Evolutionary conservation across 92 coral and sea anemone genomes (phyloP), one percentile per base, ranked within the genome.

Genomic region (Ricordea florida): DNA sequence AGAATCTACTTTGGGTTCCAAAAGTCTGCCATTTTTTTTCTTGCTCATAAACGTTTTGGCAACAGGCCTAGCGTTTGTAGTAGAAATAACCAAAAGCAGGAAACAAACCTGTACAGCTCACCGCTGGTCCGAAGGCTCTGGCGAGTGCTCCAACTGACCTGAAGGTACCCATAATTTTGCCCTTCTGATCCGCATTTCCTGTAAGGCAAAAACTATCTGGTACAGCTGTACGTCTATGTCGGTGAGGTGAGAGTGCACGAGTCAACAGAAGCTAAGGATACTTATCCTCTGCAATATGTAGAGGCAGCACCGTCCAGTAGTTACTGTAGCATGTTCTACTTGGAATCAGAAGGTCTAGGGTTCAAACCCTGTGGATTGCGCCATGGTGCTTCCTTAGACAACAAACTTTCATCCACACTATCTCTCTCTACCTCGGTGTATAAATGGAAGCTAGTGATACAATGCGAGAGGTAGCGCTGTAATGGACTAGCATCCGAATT

Each of bases 131-230:
- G 6, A 93, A 61, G 11, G 96, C 99, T 46, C 99, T 82, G 0
- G 99, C 97, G 15, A 96, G 81, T 10, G 99, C 99, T 30, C 99
- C 99, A 37, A 96, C 81, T 6, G 99, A 96, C 46, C 99, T 65
- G 74, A 96, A 92, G 7, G 92, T 96, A 2, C 99, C 99, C 99
- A 92, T 92, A 11, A 96, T 61, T 64, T 89, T 96, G 25, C 99
- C 99, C 51, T 96, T 96, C 66, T 96, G 99, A 33, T 90, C 93
- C 31, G 48, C 70, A 30, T 70, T 46, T 18, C 65, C 74, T 51
- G 45, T 6, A 27, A 14, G 46, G 37, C 36, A 36, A 1, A 15
- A 33, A 31, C 17, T 17, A 46, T 1, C 17, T 13, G 14, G 10
- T 57, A 10, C 17, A 50, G 32, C 3, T 23, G 27, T 15, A 51